These are phyloP conservation scores for Phataginus tetradactyla DNA, from an alignment of 2,797 vertebrate genomes.

Conservation along the genomic window DNA sequence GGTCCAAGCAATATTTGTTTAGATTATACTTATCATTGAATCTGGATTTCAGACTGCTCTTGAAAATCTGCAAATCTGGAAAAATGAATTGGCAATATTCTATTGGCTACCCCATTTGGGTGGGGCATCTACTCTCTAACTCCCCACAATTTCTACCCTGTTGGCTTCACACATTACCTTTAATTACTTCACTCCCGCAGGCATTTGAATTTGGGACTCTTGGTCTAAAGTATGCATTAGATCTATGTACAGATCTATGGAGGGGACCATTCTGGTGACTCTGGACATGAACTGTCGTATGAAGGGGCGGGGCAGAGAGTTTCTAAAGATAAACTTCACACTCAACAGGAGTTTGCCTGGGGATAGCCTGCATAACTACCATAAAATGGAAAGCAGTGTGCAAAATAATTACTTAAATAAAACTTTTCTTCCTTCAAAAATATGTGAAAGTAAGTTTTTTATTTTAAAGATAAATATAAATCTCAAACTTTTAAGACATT, in stretches of 20 bases:
- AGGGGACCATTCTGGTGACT: neutral
- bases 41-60: neutral
- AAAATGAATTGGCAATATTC: neutral
- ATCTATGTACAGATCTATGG: neutral
- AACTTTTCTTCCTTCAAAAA: neutral
- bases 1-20: neutral
- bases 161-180: neutral
- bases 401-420: neutral
- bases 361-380: neutral
- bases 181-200: neutral
- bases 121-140: neutral
- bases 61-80: neutral
- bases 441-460: neutral
- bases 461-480: conserved; percentile 8
- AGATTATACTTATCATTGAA: neutral
- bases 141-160: neutral
- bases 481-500: neutral
- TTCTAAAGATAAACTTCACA: neutral
- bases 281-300: neutral
- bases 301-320: neutral
- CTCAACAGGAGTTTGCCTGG: neutral
- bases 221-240: too few species aligned
- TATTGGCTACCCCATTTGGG: neutral
- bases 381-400: neutral
- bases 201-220: neutral